Conservation (phyloP, 92 coral and sea anemone species). For the Meandrina meandrites region DNA sequence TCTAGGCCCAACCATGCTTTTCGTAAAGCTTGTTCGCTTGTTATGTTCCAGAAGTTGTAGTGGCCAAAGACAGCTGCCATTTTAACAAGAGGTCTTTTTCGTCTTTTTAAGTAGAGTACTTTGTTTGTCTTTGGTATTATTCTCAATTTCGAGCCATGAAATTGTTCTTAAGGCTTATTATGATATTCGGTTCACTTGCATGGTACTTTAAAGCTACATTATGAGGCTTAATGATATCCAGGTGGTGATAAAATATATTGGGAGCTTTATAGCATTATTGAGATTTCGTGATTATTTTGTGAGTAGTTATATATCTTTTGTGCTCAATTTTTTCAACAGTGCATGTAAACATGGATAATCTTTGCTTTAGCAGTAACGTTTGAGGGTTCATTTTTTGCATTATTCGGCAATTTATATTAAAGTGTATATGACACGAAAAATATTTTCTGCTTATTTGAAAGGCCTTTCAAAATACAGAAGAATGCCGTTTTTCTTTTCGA, state of each 20-base stretch:
- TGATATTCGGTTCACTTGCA: neutral
- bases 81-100: neutral
- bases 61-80: constrained; percentile 34
- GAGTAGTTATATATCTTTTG: no score
- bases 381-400: no score
- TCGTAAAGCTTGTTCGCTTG: constrained; percentile 21
- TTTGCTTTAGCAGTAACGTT: no score
- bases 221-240: neutral
- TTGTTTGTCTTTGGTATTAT: neutral
- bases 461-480: no score
- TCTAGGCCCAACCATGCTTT: constrained; percentile 17
- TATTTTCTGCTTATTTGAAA: no score
- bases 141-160: neutral
- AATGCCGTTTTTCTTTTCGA: no score
- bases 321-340: no score
- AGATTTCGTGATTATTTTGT: no score
- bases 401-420: no score
- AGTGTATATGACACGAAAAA: no score
- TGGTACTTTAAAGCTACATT: neutral
- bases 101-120: neutral
- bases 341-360: no score
- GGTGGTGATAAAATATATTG: neutral
- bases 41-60: constrained; percentile 27
- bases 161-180: no score
- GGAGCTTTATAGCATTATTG: neutral